Percentiles rank a stretch among this genome's conserved stretches.
These are phyloP conservation scores for Orchestia grillus DNA, from an alignment of 1,140 invertebrate genomes.

Conservation along the genomic window DNA sequence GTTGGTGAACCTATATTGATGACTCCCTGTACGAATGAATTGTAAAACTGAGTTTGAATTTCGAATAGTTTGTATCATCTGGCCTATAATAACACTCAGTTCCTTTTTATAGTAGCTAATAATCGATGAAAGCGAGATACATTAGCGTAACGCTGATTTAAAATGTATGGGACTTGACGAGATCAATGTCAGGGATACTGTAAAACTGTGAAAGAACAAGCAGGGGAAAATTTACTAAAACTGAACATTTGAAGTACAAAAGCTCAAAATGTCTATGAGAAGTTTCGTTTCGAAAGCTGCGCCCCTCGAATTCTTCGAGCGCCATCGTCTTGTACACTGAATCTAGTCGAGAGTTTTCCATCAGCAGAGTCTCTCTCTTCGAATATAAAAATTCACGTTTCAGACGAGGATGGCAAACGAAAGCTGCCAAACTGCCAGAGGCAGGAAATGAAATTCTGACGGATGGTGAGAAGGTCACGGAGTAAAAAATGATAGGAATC, in stretches of 20 bases:
- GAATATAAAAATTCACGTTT: not conserved
- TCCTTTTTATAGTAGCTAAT: too few relatives aligned
- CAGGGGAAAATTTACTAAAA: not conserved
- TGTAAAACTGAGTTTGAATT: too few relatives aligned
- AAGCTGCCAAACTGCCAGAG: conserved; percentile 5
- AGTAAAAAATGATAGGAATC: not conserved
- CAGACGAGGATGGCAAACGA: not conserved
- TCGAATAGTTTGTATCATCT: too few relatives aligned
- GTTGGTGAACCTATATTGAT: too few relatives aligned
- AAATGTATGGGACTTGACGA: too few relatives aligned
- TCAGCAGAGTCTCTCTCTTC: not conserved
- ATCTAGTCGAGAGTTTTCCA: not conserved
- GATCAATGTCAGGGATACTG: too few relatives aligned
- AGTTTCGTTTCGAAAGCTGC: not conserved
- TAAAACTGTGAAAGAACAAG: not conserved
- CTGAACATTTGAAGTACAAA: not conserved
- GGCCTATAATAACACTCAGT: too few relatives aligned
- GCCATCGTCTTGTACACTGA: not conserved
- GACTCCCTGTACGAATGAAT: too few relatives aligned
- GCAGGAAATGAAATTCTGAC: not conserved
- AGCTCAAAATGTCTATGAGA: not conserved
- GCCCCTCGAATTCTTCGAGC: not conserved
- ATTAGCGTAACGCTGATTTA: too few relatives aligned
- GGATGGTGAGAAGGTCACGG: not conserved
- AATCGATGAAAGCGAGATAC: too few relatives aligned